phyloP scores from a whole-genome alignment of 2,113 vertebrate species.

The Cynopterus brachyotis region DNA sequence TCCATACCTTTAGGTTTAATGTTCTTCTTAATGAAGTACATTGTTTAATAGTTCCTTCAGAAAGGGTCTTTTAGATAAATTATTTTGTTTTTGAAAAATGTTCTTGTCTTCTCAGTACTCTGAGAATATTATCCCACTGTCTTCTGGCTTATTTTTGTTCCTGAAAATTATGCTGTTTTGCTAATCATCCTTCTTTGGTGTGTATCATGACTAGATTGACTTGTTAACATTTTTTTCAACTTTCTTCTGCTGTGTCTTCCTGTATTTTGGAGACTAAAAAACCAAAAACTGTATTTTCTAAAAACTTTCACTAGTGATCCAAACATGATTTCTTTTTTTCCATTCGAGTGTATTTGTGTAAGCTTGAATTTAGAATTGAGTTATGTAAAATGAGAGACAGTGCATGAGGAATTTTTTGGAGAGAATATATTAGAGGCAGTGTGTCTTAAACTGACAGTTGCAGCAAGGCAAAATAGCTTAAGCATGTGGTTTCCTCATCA shows the following conservation, averaged over 20 bases:
- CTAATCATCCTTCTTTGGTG: not conserved
- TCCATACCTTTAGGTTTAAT: not conserved
- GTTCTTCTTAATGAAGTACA: not conserved
- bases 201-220: not conserved
- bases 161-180: not conserved
- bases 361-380: not conserved
- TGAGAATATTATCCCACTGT: not conserved
- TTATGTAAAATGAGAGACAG: not conserved
- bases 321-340: conserved; percentile 21
- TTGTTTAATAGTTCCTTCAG: not conserved
- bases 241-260: conserved; percentile 6
- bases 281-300: not conserved
- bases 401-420: not conserved
- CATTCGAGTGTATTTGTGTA: not conserved
- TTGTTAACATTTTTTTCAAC: conserved; percentile 14
- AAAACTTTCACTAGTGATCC: not conserved
- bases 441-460: not conserved
- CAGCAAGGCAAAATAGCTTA: not conserved
- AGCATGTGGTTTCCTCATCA: not conserved
- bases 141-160: not conserved
- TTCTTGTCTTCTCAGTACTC: not conserved
- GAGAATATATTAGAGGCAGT: not conserved
- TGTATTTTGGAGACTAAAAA: conserved; percentile 11
- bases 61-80: not conserved
- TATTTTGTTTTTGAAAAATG: not conserved